A percentile compares a stretch with the other conserved stretches of the same genome.
Evolutionary conservation across 1,140 invertebrate genomes (phyloP).

Genomic region (Temnothorax nylanderi): DNA sequence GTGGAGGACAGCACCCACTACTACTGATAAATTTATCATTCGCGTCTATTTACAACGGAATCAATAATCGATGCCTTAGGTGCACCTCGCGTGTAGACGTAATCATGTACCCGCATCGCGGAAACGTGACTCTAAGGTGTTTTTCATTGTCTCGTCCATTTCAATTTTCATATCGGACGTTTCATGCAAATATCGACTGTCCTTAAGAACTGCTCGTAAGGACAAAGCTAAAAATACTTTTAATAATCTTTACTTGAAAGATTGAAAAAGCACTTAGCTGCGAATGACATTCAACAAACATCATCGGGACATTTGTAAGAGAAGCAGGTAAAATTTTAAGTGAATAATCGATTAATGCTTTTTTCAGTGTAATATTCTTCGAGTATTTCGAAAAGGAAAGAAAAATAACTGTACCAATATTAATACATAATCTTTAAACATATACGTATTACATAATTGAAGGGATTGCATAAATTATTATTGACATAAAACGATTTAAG

Average conservation of each 20-base stretch:
- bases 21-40: conserved; percentile 72
- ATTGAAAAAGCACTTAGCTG: background rate
- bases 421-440: background rate
- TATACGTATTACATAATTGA: background rate
- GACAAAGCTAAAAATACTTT: background rate
- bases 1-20: background rate
- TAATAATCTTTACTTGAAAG: background rate
- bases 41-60: conserved; percentile 76
- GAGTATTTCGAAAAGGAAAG: background rate
- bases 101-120: background rate
- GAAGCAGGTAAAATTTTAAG: background rate
- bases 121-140: background rate
- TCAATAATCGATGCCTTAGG: conserved; percentile 76
- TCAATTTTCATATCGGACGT: background rate
- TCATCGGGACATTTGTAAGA: background rate
- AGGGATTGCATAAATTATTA: background rate
- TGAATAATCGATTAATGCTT: background rate
- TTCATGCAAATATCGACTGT: background rate
- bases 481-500: background rate
- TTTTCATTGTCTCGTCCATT: background rate
- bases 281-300: background rate
- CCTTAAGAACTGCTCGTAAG: background rate
- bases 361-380: background rate
- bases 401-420: background rate
- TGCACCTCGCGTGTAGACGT: conserved; percentile 10